These are phyloP conservation scores for Glaucidium brasilianum DNA, from an alignment of 2,113 vertebrate species.

Conservation along the genomic window DNA sequence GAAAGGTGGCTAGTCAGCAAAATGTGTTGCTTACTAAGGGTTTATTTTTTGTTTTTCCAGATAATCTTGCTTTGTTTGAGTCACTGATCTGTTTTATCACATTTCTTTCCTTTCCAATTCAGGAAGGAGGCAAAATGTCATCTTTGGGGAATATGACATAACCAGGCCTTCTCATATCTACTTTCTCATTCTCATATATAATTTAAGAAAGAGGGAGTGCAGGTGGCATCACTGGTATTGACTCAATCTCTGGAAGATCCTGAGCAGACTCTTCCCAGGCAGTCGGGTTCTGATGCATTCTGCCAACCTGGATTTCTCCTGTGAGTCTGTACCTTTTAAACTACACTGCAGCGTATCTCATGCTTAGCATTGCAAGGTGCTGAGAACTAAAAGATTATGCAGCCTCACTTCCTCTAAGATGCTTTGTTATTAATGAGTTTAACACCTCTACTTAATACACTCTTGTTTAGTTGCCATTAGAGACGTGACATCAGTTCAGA, in stretches of 20 bases:
- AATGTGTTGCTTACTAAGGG: not conserved
- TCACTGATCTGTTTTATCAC: not conserved
- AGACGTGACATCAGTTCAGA: not conserved
- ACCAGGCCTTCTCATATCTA: not conserved
- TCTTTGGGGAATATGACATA: not conserved
- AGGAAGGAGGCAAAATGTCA: not conserved
- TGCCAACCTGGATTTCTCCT: not conserved
- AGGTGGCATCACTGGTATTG: not conserved
- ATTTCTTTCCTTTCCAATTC: not conserved
- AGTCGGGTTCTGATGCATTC: not conserved
- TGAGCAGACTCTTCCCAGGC: not conserved
- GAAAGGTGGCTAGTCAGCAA: not conserved
- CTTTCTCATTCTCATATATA: not conserved
- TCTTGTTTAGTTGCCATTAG: conserved; percentile 2
- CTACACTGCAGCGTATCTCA: not conserved
- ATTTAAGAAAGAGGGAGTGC: not conserved
- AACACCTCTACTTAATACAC: not conserved
- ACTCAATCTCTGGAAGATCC: not conserved
- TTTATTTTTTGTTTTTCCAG: not conserved
- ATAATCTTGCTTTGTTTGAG: not conserved
- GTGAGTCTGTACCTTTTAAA: not conserved
- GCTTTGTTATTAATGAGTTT: not conserved
- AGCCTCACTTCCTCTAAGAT: not conserved
- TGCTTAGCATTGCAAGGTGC: not conserved
- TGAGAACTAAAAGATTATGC: not conserved